Base-by-base conservation (phyloP, 2,113 vertebrate genomes). In the Sarotherodon lohbergeri region DNA sequence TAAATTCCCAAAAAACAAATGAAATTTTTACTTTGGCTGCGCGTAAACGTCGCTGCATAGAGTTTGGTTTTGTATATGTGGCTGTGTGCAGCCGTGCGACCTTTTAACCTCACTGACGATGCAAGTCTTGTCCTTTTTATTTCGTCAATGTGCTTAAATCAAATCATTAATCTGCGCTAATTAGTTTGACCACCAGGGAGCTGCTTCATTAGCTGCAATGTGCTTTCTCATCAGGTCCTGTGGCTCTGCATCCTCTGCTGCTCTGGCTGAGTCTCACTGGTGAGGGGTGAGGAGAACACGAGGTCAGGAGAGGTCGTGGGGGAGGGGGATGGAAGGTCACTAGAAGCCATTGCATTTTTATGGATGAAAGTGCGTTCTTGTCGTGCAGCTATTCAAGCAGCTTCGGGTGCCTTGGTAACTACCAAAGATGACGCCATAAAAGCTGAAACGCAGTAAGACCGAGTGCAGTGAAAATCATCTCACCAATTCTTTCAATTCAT, bases 131-230 rank as follows among this genome's bases (percentile, higher is more conserved):
- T 52, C 54, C 76, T 57, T 81, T 68, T 82, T 83, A 82, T 88
- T 89, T 89, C 43, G 22, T 50, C 22, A 52, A 55, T 12, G 36
- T 80, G 59, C 88, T 89, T 80, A 81, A 89, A 85, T 89, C 82
- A 88, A 83, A 66, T 91, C 79, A 82, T 93, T 89, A 89, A 85
- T 86, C 81, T 87, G 79, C 29, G 50, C 63, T 91, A 86, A 93
- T 91, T 92, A 92, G 56, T 87, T 86, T 82, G 73, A 78, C 82
- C 87, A 85, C 84, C 10, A 0, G 82, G 80, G 83, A 89, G 82
- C 66, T 27, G 73, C 81, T 91, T 88, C 89, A 86, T 90, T 86
- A 87, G 86, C 56, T 36, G 19, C 84, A 83, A 79, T 83, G 89
- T 85, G 91, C 89, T 81, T 90, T 57, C 86, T 91, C 88, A 89